Base-by-base conservation (phyloP, 2,797 vertebrate genomes). In the Myoxocephalus aenaeus region DNA sequence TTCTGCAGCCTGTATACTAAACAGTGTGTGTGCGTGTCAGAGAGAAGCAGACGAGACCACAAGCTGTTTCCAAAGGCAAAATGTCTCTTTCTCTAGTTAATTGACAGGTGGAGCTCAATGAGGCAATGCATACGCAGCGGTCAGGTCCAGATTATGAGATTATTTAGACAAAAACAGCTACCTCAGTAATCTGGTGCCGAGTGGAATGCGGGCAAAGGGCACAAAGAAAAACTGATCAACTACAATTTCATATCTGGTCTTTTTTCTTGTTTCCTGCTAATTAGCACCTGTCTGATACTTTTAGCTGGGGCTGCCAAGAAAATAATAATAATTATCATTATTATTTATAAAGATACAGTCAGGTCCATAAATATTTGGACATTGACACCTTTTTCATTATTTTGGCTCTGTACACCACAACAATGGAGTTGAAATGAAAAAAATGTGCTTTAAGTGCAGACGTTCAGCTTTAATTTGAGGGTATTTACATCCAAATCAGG, bases 141-240 rank as follows among this genome's bases (percentile, higher is more conserved):
- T 79, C 83, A 83, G 72, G 42, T 77, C 75, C 84, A 85, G 87
- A 89, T 92, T 90, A 91, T 86, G 73, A 82, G 89, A 89, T 92
- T 88, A 90, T 54, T 75, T 68, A 15, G 25, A 27, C 25, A 27
- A 27, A 27, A 27, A 27, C 25, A 27, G 25, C 25, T 27, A 27
- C 25, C 25, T 27, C 25, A 27, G 25, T 27, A 27, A 27, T 27
- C 25, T 27, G 25, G 25, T 27, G 25, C 25, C 25, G 25, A 40
- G 13, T 79, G 74, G 63, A 81, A 73, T 77, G 74, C 73, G 54
- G 27, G 81, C 17, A 80, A 76, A 57, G 32, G 65, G 20, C 46
- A 70, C 1, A 67, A 61, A 42, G 13, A 67, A 62, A 80, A 65
- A n/a, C 14, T 56, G 54, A 5, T 56, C 53, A 15, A 18, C 14